These are phyloP conservation scores for Uria lomvia DNA, from an alignment of 2,113 vertebrate genomes.

Conservation along the genomic window DNA sequence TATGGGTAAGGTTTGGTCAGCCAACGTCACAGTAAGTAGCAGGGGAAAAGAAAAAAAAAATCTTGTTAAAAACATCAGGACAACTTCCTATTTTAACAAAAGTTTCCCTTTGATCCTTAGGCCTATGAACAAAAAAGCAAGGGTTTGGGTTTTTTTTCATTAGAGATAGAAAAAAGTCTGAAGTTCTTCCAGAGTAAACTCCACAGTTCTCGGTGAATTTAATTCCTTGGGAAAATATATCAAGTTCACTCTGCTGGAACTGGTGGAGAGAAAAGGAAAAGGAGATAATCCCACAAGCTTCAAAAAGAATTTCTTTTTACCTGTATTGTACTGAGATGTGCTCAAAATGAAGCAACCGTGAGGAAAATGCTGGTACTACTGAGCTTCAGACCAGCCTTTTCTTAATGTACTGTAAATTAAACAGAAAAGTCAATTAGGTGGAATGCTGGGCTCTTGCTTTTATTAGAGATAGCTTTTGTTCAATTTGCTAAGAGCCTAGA, in stretches of 20 bases:
- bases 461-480: background rate
- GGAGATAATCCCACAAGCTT: background rate
- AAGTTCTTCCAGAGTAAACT: conserved; percentile 3
- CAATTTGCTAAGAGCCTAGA: background rate
- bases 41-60: background rate
- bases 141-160: background rate
- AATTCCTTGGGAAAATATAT: background rate
- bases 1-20: background rate
- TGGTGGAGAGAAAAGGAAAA: background rate
- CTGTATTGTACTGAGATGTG: background rate
- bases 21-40: background rate
- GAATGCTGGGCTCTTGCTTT: background rate
- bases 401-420: background rate
- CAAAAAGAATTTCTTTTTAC: background rate
- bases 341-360: background rate
- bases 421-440: background rate
- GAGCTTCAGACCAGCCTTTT: background rate
- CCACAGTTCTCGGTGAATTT: background rate
- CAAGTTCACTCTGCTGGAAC: background rate
- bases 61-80: background rate
- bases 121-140: background rate
- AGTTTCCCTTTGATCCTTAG: background rate
- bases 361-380: background rate
- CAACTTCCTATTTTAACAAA: background rate
- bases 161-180: background rate